Conservation (phyloP, 2,888 invertebrate species). For the Aphidius colemani region DNA sequence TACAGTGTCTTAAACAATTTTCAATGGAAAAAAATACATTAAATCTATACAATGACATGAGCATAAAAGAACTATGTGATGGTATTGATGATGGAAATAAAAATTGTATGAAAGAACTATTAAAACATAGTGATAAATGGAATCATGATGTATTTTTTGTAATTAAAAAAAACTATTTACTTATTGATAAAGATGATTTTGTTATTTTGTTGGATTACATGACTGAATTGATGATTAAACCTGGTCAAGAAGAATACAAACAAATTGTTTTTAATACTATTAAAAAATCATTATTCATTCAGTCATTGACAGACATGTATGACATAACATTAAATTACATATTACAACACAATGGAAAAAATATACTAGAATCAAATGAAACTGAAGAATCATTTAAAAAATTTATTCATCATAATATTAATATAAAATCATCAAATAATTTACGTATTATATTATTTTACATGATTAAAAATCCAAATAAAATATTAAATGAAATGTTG, state of each 20-base stretch:
- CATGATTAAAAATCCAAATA: slow-evolving; percentile 42
- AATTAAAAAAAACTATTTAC: slow-evolving; percentile 31
- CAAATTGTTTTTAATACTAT: slow-evolving; percentile 34
- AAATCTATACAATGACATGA: slow-evolving; percentile 19
- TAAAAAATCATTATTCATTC: slow-evolving; percentile 36
- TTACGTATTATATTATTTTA: slow-evolving; percentile 37
- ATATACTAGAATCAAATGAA: slow-evolving; percentile 37
- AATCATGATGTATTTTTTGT: slow-evolving; percentile 38
- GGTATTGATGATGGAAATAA: slow-evolving; percentile 36
- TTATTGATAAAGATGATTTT: slow-evolving; percentile 42
- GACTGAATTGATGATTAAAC: slow-evolving; percentile 32
- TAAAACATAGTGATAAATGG: slow-evolving; percentile 47
- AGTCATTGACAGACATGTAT: slow-evolving; percentile 40
- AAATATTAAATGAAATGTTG: slow-evolving; percentile 43
- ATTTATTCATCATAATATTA: slow-evolving; percentile 41
- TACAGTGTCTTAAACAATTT: slow-evolving; percentile 44
- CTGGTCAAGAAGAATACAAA: slow-evolving; percentile 34
- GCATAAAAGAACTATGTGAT: slow-evolving; percentile 41
- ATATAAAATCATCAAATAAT: slow-evolving; percentile 34
- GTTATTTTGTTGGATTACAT: slow-evolving; percentile 44
- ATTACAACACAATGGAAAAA: slow-evolving; percentile 40
- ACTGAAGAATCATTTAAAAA: slow-evolving; percentile 39
- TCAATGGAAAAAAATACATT: slow-evolving; percentile 40
- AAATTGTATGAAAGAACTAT: slow-evolving; percentile 41
- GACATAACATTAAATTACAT: slow-evolving; percentile 43